These are phyloP conservation scores for Blastobasis adustella DNA, from an alignment of 2,888 invertebrate species.

Conservation along the genomic window DNA sequence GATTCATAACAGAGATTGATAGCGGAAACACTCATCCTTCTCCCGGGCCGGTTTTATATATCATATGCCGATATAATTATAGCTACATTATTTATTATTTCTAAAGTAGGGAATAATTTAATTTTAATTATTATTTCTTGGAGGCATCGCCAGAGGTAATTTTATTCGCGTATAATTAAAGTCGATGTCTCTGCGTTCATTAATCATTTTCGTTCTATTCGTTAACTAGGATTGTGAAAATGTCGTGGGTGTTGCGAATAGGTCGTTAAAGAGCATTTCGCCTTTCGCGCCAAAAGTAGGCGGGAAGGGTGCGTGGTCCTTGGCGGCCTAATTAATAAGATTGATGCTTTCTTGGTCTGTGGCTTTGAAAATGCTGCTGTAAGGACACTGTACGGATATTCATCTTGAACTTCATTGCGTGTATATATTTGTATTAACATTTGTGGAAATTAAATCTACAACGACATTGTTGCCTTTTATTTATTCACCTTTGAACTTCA, in stretches of 20 bases:
- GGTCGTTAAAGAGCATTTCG: slow-evolving; percentile 69
- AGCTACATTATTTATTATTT: slow-evolving; percentile 16
- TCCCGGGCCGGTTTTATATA: slow-evolving; percentile 36
- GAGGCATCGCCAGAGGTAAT: slow-evolving; percentile 18
- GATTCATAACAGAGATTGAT: slow-evolving; percentile 55
- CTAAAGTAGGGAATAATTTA: slow-evolving; percentile 42
- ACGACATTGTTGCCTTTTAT: too few species aligned
- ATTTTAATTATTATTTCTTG: slow-evolving; percentile 42
- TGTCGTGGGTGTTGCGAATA: slow-evolving; percentile 51
- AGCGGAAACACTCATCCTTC: slow-evolving; percentile 54
- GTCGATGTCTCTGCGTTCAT: slow-evolving; percentile 23
- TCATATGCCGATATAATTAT: slow-evolving; percentile 31
- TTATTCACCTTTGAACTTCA: too few species aligned
- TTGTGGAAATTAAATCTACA: too few species aligned
- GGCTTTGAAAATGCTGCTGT: too few species aligned
- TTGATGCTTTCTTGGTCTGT: slow-evolving; percentile 20
- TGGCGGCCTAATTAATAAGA: slow-evolving; percentile 43
- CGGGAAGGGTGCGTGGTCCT: slow-evolving; percentile 34
- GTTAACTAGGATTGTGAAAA: slow-evolving; percentile 46
- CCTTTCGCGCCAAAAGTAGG: slow-evolving; percentile 52
- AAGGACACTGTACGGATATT: too few species aligned
- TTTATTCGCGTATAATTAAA: slow-evolving; percentile 35
- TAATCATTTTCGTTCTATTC: slow-evolving; percentile 48
- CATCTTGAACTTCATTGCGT: too few species aligned
- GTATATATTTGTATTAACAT: too few species aligned